A percentile compares a stretch with the other conserved stretches of the same genome.
These are phyloP conservation scores for Thalassophryne amazonica DNA, from an alignment of 2,797 vertebrate species.

Conservation along the genomic window DNA sequence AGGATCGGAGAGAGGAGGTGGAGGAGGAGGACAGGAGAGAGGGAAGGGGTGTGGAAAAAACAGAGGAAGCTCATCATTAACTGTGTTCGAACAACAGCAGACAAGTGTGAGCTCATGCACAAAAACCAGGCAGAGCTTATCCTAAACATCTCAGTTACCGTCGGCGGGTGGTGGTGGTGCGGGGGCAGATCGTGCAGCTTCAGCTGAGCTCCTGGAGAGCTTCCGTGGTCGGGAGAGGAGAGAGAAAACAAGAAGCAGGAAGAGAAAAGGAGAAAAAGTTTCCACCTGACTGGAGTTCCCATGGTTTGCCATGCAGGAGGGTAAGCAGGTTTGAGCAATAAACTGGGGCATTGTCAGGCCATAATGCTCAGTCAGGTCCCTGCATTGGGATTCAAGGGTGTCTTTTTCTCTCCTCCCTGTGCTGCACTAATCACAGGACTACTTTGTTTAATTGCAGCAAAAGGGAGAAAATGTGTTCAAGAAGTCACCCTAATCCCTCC, in stretches of 20 bases:
- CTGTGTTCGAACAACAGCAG: conserved; percentile 87
- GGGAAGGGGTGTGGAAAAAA: conserved; percentile 77
- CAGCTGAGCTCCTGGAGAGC: conserved; percentile 87
- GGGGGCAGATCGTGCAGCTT: conserved; percentile 84
- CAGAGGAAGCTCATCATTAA: conserved; percentile 95
- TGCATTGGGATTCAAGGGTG: conserved; percentile 99
- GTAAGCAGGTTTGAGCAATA: conserved; percentile 99
- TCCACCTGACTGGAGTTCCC: conserved; percentile 99
- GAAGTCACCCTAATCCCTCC: conserved; percentile 96
- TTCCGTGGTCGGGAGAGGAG: conserved; percentile 76
- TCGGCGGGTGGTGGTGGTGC: conserved; percentile 72
- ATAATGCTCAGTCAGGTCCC: conserved; percentile 99
- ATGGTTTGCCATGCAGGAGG: conserved; percentile 95
- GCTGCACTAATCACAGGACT: conserved; percentile 99
- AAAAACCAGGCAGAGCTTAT: conserved; percentile 85
- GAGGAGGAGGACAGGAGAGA: conserved; percentile 74
- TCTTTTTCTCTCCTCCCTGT: conserved; percentile 97
- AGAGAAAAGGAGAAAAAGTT: conserved; percentile 92
- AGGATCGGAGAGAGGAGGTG: conserved; percentile 66
- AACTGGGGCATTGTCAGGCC: conserved; percentile 97
- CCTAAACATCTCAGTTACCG: conserved; percentile 95
- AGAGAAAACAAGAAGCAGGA: conserved; percentile 66
- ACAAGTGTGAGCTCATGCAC: conserved; percentile 90
- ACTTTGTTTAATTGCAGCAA: conserved; percentile 99
- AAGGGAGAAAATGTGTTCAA: conserved; percentile 98